phyloP scores from a whole-genome alignment of 2,797 vertebrate genomes.

The Leptatherina wallacei region DNA sequence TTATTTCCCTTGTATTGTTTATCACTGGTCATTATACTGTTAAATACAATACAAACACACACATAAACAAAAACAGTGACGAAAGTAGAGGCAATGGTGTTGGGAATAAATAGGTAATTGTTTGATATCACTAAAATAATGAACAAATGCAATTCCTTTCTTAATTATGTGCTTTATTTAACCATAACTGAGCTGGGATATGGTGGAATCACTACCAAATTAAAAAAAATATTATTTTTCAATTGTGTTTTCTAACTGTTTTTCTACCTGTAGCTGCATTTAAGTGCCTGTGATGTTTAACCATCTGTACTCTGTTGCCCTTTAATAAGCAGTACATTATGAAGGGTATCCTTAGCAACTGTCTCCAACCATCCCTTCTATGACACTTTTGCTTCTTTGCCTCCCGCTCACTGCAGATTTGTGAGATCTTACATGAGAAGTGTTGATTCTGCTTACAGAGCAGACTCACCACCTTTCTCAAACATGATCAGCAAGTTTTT shows the following conservation, averaged over 20 bases:
- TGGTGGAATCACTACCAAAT: neutral
- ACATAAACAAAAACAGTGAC: neutral
- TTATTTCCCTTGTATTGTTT: neutral
- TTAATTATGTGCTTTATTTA: neutral
- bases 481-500: neutral
- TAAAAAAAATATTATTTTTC: neutral
- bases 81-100: no score
- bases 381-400: slow-evolving; percentile 11
- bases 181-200: neutral
- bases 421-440: slow-evolving; percentile 14
- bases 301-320: slow-evolving; percentile 1
- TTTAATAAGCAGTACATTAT: slow-evolving; percentile 28
- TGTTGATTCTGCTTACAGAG: neutral
- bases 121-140: no score
- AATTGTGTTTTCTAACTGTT: neutral
- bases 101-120: neutral
- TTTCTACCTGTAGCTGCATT: slow-evolving; percentile 1
- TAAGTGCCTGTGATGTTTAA: slow-evolving; percentile 2
- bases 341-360: slow-evolving; percentile 9
- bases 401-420: slow-evolving; percentile 23
- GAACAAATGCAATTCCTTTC: no score
- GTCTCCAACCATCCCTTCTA: slow-evolving; percentile 8
- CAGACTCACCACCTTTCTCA: neutral
- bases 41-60: neutral
- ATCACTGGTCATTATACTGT: neutral